Percentiles rank a stretch among this genome's conserved stretches.
These are phyloP conservation scores for Actinia equina DNA, from an alignment of 64 coral and sea anemone species.

Conservation along the genomic window DNA sequence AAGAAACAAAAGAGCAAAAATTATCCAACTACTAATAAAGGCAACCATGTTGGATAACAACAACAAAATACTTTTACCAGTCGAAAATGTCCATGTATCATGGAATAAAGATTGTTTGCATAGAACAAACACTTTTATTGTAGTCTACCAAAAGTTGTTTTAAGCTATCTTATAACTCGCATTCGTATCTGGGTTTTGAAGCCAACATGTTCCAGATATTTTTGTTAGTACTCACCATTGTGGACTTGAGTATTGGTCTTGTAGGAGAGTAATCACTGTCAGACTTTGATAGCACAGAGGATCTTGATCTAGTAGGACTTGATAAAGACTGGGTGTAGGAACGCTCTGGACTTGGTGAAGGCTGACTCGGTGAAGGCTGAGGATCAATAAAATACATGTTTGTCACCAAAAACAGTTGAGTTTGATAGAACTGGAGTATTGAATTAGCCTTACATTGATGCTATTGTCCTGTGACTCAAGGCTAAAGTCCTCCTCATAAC, in stretches of 20 bases:
- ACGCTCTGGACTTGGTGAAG: conserved; percentile 41
- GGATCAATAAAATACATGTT: not conserved
- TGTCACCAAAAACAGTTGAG: not conserved
- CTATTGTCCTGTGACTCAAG: conserved; percentile 22
- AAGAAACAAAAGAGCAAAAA: not conserved
- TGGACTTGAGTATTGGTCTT: not conserved
- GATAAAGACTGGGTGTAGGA: not conserved
- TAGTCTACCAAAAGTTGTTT: too few species aligned
- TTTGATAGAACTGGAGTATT: not conserved
- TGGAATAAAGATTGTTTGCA: too few species aligned
- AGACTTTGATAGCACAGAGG: not conserved
- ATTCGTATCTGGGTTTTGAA: too few species aligned
- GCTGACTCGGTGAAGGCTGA: conserved; percentile 60
- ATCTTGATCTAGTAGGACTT: not conserved
- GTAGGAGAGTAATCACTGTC: conserved; percentile 1
- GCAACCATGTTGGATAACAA: too few species aligned
- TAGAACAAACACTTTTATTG: too few species aligned
- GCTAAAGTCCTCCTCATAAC: conserved; percentile 78
- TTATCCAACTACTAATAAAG: too few species aligned
- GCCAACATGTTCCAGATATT: too few species aligned
- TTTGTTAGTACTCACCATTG: not conserved
- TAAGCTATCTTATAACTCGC: too few species aligned
- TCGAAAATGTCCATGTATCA: too few species aligned
- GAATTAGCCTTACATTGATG: not conserved
- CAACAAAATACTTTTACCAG: too few species aligned